phyloP scores from a whole-genome alignment of 2,888 invertebrate species.

The Labia minor region DNA sequence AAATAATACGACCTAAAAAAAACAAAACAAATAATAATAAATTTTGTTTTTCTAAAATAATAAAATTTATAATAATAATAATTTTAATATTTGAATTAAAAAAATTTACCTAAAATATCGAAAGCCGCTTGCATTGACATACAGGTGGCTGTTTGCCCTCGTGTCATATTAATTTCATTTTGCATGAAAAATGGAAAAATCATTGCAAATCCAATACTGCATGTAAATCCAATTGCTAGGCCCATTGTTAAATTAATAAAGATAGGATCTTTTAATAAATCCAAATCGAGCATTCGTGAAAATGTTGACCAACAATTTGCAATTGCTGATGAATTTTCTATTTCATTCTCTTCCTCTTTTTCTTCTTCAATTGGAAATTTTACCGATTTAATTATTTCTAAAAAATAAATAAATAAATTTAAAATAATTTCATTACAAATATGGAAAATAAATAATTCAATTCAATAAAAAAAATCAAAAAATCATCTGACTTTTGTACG shows the following conservation, averaged over 20 bases:
- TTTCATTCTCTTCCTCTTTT: too few relatives aligned
- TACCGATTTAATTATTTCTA: too few relatives aligned
- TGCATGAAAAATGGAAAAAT: slow-evolving; percentile 57
- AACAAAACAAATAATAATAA: too few relatives aligned
- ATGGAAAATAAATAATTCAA: too few relatives aligned
- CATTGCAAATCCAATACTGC: slow-evolving; percentile 59
- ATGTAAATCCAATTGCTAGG: slow-evolving; percentile 53
- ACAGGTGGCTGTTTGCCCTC: slow-evolving; percentile 50
- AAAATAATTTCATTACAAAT: too few relatives aligned
- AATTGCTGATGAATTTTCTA: neutral
- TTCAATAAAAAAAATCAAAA: too few relatives aligned
- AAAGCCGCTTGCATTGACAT: slow-evolving; percentile 60
- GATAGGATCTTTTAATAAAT: slow-evolving; percentile 48
- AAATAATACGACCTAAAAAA: slow-evolving; percentile 41
- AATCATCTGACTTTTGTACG: too few relatives aligned
- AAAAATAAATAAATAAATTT: too few relatives aligned
- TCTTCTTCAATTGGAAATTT: neutral
- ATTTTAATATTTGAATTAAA: too few relatives aligned
- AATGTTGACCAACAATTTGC: slow-evolving; percentile 31
- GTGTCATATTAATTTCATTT: slow-evolving; percentile 35
- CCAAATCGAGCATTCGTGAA: slow-evolving; percentile 47
- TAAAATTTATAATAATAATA: too few relatives aligned
- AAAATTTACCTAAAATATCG: slow-evolving; percentile 44
- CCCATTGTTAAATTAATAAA: slow-evolving; percentile 58
- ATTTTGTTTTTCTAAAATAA: too few relatives aligned